These are phyloP conservation scores for Apis cerana DNA, from an alignment of 1,140 invertebrate genomes.

Conservation along the genomic window DNA sequence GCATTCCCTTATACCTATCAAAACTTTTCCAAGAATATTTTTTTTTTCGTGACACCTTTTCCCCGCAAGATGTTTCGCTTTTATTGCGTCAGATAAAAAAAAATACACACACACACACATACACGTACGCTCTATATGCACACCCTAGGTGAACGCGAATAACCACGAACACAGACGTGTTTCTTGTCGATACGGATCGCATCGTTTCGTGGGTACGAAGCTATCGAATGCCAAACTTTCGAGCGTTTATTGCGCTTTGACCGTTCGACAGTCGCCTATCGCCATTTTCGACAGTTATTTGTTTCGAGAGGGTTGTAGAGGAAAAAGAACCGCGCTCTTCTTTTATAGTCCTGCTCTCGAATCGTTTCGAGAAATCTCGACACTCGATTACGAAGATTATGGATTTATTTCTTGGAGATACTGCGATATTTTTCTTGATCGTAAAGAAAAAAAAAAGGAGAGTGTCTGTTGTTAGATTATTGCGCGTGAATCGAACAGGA, in stretches of 20 bases:
- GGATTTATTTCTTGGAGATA: conserved; percentile 7
- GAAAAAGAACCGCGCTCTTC: neutral
- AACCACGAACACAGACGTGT: neutral
- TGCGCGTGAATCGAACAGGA: neutral
- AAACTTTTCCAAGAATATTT: no score
- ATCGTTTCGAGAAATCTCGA: conserved; percentile 40
- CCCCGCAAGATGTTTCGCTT: no score
- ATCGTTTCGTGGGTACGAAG: conserved; percentile 22
- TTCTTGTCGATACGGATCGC: conserved; percentile 26
- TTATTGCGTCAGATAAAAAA: no score
- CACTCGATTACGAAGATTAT: conserved; percentile 8
- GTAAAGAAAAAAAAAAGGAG: no score
- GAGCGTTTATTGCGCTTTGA: conserved; percentile 68
- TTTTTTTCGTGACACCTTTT: no score
- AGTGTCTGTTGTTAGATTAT: neutral
- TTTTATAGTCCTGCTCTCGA: neutral
- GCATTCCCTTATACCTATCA: no score
- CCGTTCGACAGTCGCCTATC: conserved; percentile 62
- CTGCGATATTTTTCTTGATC: neutral
- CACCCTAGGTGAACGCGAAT: neutral
- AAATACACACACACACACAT: no score
- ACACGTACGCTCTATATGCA: neutral
- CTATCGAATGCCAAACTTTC: conserved; percentile 67
- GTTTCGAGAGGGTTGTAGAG: conserved; percentile 58
- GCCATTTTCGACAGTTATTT: conserved; percentile 69